These are phyloP conservation scores for Nemotelus nigrinus DNA, from an alignment of 2,888 invertebrate genomes.

Conservation along the genomic window DNA sequence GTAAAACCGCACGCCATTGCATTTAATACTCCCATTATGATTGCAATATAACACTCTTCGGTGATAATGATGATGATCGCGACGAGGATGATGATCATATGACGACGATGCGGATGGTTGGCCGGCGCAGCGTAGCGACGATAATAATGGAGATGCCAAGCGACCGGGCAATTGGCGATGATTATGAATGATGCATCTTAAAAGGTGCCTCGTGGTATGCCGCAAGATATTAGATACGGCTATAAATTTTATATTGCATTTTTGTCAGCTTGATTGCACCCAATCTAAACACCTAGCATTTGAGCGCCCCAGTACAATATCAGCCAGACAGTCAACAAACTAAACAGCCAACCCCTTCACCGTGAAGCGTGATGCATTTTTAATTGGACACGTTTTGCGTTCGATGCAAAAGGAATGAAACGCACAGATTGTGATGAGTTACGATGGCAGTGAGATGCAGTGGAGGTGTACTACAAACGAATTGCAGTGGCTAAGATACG, in stretches of 20 bases:
- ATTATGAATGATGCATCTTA: conserved; percentile 14
- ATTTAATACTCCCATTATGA: conserved; percentile 36
- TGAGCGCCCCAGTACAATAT: neutral
- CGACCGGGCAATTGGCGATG: conserved; percentile 3
- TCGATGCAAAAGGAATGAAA: neutral
- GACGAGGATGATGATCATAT: conserved; percentile 33
- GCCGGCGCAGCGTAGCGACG: too few relatives aligned
- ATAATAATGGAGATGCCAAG: conserved; percentile 20
- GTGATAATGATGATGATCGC: conserved; percentile 25
- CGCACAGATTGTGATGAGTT: conserved; percentile 2
- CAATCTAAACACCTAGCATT: conserved; percentile 19
- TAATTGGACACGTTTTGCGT: conserved; percentile 37
- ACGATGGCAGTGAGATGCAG: neutral
- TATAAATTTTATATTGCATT: conserved; percentile 37
- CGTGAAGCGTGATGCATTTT: conserved; percentile 32
- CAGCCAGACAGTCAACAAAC: neutral
- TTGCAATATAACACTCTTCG: neutral
- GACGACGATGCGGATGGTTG: neutral
- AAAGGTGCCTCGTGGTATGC: conserved; percentile 28
- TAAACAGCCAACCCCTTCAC: neutral
- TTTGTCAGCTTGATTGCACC: conserved; percentile 41
- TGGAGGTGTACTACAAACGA: neutral
- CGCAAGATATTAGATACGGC: conserved; percentile 37
- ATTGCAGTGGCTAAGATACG: neutral
- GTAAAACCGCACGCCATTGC: conserved; percentile 30